These are phyloP conservation scores for Hylyphantes graminicola DNA, from an alignment of 1,140 invertebrate genomes.

Conservation along the genomic window DNA sequence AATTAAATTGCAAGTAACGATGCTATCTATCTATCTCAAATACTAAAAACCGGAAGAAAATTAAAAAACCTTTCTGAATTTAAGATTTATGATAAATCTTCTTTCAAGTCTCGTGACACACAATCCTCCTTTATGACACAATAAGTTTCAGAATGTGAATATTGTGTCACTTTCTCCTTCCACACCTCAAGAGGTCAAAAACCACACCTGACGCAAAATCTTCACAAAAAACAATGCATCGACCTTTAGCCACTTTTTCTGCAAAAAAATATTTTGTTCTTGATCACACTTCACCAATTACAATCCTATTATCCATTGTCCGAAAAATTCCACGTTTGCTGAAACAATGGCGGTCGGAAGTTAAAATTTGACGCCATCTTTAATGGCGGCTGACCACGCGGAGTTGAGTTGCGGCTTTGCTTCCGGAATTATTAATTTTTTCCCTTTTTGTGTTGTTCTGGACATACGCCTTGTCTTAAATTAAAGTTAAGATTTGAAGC, in stretches of 20 bases:
- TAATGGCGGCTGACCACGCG: conserved; percentile 8
- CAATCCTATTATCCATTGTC: conserved; percentile 23
- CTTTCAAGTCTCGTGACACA: neutral
- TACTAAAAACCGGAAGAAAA: too few species aligned
- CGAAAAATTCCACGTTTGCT: conserved; percentile 23
- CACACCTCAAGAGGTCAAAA: neutral
- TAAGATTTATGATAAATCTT: too few species aligned
- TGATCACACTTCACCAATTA: conserved; percentile 1
- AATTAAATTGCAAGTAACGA: too few species aligned
- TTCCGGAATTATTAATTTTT: conserved; percentile 18
- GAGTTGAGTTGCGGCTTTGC: conserved; percentile 25
- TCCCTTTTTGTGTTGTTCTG: neutral
- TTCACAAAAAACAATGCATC: conserved; percentile 14
- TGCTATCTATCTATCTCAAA: too few species aligned
- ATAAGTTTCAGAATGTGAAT: conserved; percentile 14
- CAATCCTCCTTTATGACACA: neutral
- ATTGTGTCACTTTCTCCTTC: conserved; percentile 1
- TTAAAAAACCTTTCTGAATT: too few species aligned
- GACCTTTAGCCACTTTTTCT: conserved; percentile 4
- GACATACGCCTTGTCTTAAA: neutral
- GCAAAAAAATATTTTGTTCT: neutral
- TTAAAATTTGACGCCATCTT: conserved; percentile 8
- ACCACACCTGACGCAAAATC: conserved; percentile 3
- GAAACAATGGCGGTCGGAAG: conserved; percentile 41
- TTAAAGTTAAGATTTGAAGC: neutral